Conservation (phyloP, 2,797 vertebrate genomes). For the Enteromius trimaculatus region DNA sequence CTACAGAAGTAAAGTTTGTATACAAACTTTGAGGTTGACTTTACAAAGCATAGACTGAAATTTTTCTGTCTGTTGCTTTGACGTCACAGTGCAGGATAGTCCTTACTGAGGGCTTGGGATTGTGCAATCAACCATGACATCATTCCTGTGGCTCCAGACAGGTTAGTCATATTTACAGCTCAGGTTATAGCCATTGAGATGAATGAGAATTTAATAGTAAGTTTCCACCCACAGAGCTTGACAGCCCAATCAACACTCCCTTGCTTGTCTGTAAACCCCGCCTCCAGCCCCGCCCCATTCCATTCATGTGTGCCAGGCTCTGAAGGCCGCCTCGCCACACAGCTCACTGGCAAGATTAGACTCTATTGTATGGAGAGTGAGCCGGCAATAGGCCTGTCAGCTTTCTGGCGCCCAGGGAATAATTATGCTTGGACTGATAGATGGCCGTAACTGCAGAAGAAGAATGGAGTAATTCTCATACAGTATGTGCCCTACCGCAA, state of each 20-base stretch:
- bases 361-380: constrained; percentile 50
- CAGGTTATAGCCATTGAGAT: neutral
- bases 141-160: neutral
- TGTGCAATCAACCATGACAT: neutral
- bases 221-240: constrained; percentile 5
- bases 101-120: neutral
- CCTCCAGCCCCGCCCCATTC: constrained; percentile 42
- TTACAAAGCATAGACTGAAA: neutral
- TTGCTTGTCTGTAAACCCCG: constrained; percentile 25
- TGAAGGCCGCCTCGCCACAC: constrained; percentile 34
- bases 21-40: neutral
- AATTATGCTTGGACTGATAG: constrained; percentile 63
- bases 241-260: constrained; percentile 14
- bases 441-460: constrained; percentile 62
- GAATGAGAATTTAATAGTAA: constrained; percentile 2
- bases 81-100: neutral
- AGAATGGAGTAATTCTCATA: constrained; percentile 66
- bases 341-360: constrained; percentile 49
- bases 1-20: neutral
- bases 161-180: neutral
- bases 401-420: constrained; percentile 65
- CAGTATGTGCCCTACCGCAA: constrained; percentile 60
- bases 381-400: constrained; percentile 62
- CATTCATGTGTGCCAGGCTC: constrained; percentile 14
- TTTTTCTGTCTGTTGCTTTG: no score